phyloP scores from a whole-genome alignment of 2,797 vertebrate genomes.

The Siniperca obscura region DNA sequence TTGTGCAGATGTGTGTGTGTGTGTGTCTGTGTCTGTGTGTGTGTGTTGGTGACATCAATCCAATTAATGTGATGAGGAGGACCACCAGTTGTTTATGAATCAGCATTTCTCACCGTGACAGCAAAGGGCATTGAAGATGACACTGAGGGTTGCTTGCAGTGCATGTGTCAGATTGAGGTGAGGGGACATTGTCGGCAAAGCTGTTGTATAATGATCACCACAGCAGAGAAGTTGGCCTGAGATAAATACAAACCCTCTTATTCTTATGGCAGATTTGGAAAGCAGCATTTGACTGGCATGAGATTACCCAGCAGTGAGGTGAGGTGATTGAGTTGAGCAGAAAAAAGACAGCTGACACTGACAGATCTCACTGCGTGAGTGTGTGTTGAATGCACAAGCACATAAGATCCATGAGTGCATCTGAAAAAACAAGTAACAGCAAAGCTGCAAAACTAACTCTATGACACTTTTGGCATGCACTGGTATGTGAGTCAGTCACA shows the following conservation, averaged over 20 bases:
- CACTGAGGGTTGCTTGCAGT: conserved; percentile 36
- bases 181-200: conserved; percentile 2
- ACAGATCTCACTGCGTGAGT: conserved; percentile 20
- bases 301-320: conserved; percentile 13
- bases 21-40: not conserved
- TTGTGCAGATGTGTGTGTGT: not conserved
- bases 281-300: conserved; percentile 6
- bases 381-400: conserved; percentile 22
- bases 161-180: conserved; percentile 40
- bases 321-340: conserved; percentile 27
- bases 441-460: conserved; percentile 19
- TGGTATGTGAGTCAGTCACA: not conserved
- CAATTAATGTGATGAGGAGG: conserved; percentile 17
- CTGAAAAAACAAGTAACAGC: conserved; percentile 4
- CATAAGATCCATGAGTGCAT: not conserved
- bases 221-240: conserved; percentile 18
- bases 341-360: conserved; percentile 49
- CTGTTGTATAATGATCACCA: conserved; percentile 32
- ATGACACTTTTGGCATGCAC: not conserved
- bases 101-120: conserved; percentile 52
- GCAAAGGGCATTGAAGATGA: conserved; percentile 58
- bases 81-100: conserved; percentile 38
- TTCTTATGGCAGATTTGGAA: conserved; percentile 12
- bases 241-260: conserved; percentile 15
- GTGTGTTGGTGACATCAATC: not conserved